Conservation (phyloP, 2,797 vertebrate species). For the Triplophysa yarkandensis region DNA sequence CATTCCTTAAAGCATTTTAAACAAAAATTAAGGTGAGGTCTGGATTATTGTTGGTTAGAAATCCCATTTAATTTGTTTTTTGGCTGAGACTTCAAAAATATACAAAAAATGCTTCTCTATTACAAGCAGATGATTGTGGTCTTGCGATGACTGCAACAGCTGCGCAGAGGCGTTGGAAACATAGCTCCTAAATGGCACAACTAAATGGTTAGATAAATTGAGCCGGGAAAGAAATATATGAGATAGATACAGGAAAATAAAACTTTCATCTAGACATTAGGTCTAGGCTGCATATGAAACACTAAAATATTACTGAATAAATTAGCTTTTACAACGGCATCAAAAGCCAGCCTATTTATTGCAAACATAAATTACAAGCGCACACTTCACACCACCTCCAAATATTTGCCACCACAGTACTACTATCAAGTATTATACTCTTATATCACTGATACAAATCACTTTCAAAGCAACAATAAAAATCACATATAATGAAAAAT, state of each 20-base stretch:
- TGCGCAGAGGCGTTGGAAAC: neutral
- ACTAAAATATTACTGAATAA: slow-evolving; percentile 4
- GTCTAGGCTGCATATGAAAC: neutral
- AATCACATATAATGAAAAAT: no score
- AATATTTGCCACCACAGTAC: neutral
- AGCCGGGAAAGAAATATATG: neutral
- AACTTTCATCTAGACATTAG: neutral
- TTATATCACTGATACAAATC: neutral
- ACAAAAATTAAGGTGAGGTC: no score
- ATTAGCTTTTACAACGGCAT: neutral
- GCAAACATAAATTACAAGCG: neutral
- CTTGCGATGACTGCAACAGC: neutral
- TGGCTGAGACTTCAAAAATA: no score
- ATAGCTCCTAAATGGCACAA: no score
- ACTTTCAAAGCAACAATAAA: neutral
- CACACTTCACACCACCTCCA: neutral
- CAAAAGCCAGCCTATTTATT: neutral
- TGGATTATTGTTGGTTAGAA: no score
- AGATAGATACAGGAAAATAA: neutral
- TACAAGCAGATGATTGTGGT: no score
- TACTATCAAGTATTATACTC: neutral
- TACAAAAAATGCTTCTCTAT: no score
- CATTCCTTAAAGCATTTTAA: no score
- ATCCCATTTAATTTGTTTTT: no score
- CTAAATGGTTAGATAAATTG: neutral